Base-by-base conservation (phyloP, 1,140 invertebrate species). In the Colletes gigas region DNA sequence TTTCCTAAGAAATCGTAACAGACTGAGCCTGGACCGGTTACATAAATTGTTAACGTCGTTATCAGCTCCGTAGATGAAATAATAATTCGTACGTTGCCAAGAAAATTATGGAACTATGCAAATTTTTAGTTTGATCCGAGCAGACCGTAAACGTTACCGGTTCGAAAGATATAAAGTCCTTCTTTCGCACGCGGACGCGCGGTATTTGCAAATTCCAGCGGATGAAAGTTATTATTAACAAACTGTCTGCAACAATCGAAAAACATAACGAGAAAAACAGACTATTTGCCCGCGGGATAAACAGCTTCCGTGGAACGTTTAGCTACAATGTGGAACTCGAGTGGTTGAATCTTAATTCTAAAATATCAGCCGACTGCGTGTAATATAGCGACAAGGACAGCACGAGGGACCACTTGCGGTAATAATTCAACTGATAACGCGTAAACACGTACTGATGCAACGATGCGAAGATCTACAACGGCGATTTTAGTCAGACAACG, bases 351-450 rank as follows among this genome's bases (percentile, higher is more conserved):
- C 17, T 60, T 76, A 75, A 75, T 74, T 74, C 44, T 54, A 14
- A 52, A 79, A 63, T 47, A 65, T 65, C 77, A 57, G 62, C 5
- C 39, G 55, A 72, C 69, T 21, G 63, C 21, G 9, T 41, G 12
- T 65, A 39, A 81, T 81, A 62, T 2, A 50, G 21, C 30, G 78
- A 76, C 75, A 75, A 81, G 55, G 19, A 10, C 17, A 30, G 3
- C 71, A 54, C 19, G 47, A 68, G 65, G 14, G 65, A 62, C 41
- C 71, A 75, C 21, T 75, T 62, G 55, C 78, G 44, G 55, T 1
- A 81, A 69, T 81, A 81, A 81, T 81, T 75, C 63, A 75, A 14
- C 47, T 55, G 78, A 81, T 76, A 81, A 55, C 54, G 19, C 52
- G 62, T 80, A 74, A 65, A 80, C 70, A 50, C 15, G 54, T 55